Evolutionary conservation across 2,113 vertebrate genomes (phyloP).

Genomic region (Heteronetta atricapilla): DNA sequence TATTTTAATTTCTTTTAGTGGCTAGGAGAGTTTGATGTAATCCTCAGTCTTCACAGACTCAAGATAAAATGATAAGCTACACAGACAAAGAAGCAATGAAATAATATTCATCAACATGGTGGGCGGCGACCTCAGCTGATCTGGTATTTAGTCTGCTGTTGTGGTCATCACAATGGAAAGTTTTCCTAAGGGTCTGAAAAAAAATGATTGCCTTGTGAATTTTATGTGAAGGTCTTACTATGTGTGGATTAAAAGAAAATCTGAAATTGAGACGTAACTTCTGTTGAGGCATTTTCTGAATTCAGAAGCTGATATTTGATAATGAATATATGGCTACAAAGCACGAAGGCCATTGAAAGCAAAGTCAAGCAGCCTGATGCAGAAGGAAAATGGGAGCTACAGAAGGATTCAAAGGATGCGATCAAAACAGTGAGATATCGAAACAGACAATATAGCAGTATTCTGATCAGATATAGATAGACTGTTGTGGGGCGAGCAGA

Average conservation of each 20-base stretch:
- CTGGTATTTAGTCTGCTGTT: background rate
- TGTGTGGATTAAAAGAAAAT: background rate
- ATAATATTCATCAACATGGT: background rate
- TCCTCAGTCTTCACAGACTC: background rate
- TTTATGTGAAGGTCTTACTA: background rate
- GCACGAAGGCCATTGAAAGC: background rate
- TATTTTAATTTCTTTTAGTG: background rate
- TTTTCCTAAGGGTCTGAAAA: background rate
- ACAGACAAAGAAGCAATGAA: background rate
- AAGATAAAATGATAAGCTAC: background rate
- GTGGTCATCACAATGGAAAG: background rate
- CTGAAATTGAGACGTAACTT: background rate
- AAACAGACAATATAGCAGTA: background rate
- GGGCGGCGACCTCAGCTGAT: background rate
- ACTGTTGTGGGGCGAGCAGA: background rate
- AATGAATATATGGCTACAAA: background rate
- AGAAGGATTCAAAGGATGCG: background rate
- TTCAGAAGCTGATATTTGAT: background rate
- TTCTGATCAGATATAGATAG: background rate
- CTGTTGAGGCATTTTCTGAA: background rate
- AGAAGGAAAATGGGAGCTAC: background rate
- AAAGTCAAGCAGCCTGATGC: background rate
- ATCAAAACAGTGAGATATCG: background rate
- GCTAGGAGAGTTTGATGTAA: background rate
- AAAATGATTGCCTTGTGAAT: background rate